Evolutionary conservation across 2,888 invertebrate genomes (phyloP).

Genomic region (Operophtera brumata): DNA sequence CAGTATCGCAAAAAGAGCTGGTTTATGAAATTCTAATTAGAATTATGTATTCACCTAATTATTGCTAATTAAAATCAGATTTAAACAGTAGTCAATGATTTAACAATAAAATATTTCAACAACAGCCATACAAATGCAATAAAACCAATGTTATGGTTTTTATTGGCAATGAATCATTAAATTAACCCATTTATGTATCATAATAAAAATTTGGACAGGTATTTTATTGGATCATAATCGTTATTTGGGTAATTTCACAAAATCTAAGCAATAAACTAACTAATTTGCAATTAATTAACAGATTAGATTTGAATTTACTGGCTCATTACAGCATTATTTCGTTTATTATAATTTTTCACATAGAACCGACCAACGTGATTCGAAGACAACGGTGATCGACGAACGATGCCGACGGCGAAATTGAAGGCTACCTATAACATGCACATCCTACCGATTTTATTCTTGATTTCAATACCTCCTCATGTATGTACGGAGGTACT

Average conservation of each 20-base stretch:
- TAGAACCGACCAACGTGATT: background rate
- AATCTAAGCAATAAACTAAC: conserved; percentile 19
- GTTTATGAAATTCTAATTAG: conserved; percentile 38
- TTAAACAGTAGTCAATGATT: conserved; percentile 32
- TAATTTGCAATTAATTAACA: conserved; percentile 21
- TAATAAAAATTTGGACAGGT: conserved; percentile 33
- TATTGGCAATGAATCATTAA: conserved; percentile 46
- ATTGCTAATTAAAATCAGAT: conserved; percentile 35
- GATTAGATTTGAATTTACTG: conserved; percentile 10
- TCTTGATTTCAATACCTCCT: no score
- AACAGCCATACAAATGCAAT: conserved; percentile 47
- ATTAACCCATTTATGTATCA: conserved; percentile 34
- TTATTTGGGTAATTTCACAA: conserved; percentile 28
- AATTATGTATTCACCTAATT: conserved; percentile 34
- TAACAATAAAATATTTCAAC: conserved; percentile 47
- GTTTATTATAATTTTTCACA: background rate
- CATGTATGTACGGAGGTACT: no score
- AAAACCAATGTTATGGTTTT: conserved; percentile 53
- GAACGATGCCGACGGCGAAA: background rate
- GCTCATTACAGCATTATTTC: background rate
- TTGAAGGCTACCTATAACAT: background rate
- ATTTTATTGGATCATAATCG: conserved; percentile 32
- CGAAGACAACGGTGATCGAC: background rate
- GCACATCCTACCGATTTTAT: no score
- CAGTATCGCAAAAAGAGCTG: background rate